phyloP scores from a whole-genome alignment of 1,140 invertebrate species.

The Holotrichia oblita region DNA sequence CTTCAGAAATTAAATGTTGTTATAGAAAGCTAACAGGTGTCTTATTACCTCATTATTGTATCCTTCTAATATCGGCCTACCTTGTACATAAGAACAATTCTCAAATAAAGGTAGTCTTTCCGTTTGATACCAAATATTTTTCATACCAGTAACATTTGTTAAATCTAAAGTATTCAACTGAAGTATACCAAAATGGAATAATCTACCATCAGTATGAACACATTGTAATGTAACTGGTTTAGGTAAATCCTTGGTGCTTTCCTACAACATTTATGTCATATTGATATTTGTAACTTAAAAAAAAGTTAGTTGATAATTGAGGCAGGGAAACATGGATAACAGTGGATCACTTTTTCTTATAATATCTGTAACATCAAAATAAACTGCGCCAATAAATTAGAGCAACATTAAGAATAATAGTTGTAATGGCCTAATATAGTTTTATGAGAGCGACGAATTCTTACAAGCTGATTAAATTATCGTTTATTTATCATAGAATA shows the following conservation, averaged over 20 bases:
- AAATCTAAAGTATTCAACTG: slow-evolving; percentile 87
- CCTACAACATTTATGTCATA: slow-evolving; percentile 60
- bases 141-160: slow-evolving; percentile 67
- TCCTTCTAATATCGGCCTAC: slow-evolving; percentile 71
- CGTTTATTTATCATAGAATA: too few species aligned
- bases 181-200: slow-evolving; percentile 82
- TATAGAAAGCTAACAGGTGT: slow-evolving; percentile 81
- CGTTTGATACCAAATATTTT: slow-evolving; percentile 83
- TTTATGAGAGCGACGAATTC: too few species aligned
- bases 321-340: too few species aligned
- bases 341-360: too few species aligned
- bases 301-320: too few species aligned
- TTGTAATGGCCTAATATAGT: too few species aligned
- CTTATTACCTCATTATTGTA: slow-evolving; percentile 84
- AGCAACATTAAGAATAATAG: too few species aligned
- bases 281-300: too few species aligned
- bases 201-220: slow-evolving; percentile 77
- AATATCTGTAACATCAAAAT: too few species aligned
- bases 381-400: too few species aligned
- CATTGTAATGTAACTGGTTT: slow-evolving; percentile 84
- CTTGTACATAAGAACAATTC: slow-evolving; percentile 70
- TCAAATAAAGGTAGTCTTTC: slow-evolving; percentile 74
- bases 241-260: slow-evolving; percentile 71
- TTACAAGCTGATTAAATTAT: too few species aligned
- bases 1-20: slow-evolving; percentile 63